These are phyloP conservation scores for Semotilus atromaculatus DNA, from an alignment of 2,797 vertebrate genomes.

Conservation along the genomic window DNA sequence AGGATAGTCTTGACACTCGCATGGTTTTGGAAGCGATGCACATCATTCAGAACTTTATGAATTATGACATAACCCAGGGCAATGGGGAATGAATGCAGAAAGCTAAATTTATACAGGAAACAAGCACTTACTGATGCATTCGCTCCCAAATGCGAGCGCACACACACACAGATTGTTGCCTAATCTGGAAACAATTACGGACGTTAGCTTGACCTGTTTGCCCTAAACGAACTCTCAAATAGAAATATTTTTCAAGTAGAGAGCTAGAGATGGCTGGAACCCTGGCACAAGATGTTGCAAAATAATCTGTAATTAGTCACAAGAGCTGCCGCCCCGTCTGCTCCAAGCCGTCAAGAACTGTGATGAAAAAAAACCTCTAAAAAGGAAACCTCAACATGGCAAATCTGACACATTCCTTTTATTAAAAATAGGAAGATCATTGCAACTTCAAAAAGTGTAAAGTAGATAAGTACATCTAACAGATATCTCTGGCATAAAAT, in stretches of 20 bases:
- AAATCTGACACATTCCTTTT: slow-evolving; percentile 29
- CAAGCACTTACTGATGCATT: slow-evolving; percentile 88
- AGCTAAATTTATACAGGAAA: slow-evolving; percentile 95
- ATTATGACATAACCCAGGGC: slow-evolving; percentile 87
- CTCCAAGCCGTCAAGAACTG: slow-evolving; percentile 72
- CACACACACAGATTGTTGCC: slow-evolving; percentile 71
- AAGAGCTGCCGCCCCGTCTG: slow-evolving; percentile 73
- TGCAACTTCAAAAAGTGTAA: slow-evolving; percentile 40
- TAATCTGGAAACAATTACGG: slow-evolving; percentile 95
- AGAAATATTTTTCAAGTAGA: slow-evolving; percentile 88
- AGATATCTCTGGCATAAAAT: slow-evolving; percentile 27
- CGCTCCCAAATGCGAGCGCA: slow-evolving; percentile 68
- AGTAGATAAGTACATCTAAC: slow-evolving; percentile 19
- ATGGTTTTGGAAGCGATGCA: slow-evolving; percentile 49
- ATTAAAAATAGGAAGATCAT: slow-evolving; percentile 44
- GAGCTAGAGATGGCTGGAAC: slow-evolving; percentile 78
- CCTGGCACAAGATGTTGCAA: slow-evolving; percentile 81
- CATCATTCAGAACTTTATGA: slow-evolving; percentile 55
- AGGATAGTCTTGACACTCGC: slow-evolving; percentile 22
- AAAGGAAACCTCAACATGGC: slow-evolving; percentile 26
- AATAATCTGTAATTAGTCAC: slow-evolving; percentile 88
- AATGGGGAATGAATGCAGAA: slow-evolving; percentile 82
- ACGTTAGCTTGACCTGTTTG: slow-evolving; percentile 94
- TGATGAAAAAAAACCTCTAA: slow-evolving; percentile 50
- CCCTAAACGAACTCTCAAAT: slow-evolving; percentile 91